A percentile compares a stretch with the other conserved stretches of the same genome.
These are phyloP conservation scores for Calliopum simillimum DNA, from an alignment of 2,888 invertebrate genomes.

Conservation along the genomic window DNA sequence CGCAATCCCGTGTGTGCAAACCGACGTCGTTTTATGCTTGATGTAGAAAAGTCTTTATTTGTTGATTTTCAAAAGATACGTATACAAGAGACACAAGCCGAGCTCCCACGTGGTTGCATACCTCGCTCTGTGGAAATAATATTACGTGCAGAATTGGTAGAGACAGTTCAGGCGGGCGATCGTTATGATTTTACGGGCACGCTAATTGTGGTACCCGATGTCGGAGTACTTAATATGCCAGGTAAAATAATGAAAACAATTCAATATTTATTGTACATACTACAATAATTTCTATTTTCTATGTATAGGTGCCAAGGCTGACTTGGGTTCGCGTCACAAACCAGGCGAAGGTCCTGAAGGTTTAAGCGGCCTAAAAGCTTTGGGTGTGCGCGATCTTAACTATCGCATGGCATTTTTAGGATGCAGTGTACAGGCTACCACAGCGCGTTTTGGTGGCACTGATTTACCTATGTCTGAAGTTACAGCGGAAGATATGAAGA, in stretches of 20 bases:
- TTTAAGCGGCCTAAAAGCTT: constrained; percentile 81
- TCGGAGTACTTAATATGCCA: constrained; percentile 85
- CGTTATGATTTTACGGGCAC: constrained; percentile 95
- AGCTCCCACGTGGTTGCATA: constrained; percentile 95
- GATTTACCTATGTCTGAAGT: constrained; percentile 88
- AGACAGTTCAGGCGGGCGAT: constrained; percentile 83
- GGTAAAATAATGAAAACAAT: not conserved
- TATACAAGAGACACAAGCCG: constrained; percentile 97
- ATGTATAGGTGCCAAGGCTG: constrained; percentile 78
- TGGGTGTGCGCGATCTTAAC: constrained; percentile 85
- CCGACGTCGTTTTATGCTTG: constrained; percentile 87
- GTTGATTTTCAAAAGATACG: constrained; percentile 98
- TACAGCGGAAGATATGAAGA: constrained; percentile 91
- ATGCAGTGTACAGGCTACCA: constrained; percentile 89
- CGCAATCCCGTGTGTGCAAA: constrained; percentile 96
- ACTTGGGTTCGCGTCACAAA: constrained; percentile 80
- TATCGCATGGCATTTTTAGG: constrained; percentile 94
- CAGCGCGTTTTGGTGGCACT: constrained; percentile 87
- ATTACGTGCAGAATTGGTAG: constrained; percentile 94
- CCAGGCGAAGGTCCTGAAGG: constrained; percentile 84
- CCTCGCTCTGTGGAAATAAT: constrained; percentile 96
- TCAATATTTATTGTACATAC: not conserved
- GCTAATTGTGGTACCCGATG: constrained; percentile 97
- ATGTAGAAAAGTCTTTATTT: constrained; percentile 93
- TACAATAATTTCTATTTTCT: constrained; percentile 62